These are phyloP conservation scores for Psilopogon haemacephalus DNA, from an alignment of 2,113 vertebrate species.

Conservation along the genomic window DNA sequence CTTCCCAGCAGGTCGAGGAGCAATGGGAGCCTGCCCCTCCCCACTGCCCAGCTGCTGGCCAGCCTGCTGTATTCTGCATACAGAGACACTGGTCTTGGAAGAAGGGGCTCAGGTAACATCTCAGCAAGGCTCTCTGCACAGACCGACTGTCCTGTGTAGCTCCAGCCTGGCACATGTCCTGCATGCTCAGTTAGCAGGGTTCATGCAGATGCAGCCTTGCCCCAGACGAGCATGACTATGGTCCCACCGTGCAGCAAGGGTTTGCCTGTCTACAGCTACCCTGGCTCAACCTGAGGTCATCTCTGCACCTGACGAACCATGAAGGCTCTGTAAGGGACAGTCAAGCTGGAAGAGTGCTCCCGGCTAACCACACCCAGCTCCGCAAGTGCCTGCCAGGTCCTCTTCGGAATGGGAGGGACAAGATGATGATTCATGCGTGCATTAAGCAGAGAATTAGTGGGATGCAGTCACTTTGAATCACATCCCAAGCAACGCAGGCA, in stretches of 20 bases:
- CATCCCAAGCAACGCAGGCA: background rate
- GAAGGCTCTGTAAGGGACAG: background rate
- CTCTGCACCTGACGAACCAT: background rate
- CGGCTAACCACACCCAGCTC: background rate
- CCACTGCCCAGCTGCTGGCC: fast-evolving
- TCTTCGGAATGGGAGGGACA: background rate
- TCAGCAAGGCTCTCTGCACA: background rate
- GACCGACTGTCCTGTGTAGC: fast-evolving
- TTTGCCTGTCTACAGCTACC: background rate
- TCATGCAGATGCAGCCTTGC: fast-evolving
- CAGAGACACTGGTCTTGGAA: background rate
- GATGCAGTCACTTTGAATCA: background rate
- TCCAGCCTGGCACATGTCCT: background rate
- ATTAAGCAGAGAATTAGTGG: background rate
- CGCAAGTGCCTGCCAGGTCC: background rate
- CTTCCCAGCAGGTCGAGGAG: background rate
- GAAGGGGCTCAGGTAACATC: background rate
- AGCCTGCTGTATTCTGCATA: background rate
- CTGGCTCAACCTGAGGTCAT: fast-evolving
- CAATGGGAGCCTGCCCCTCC: background rate
- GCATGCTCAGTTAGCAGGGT: background rate
- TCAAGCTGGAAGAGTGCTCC: background rate
- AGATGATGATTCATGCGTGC: background rate
- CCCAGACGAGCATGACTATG: fast-evolving
- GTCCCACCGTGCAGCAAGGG: background rate